Evolutionary conservation across 2,888 invertebrate species (phyloP).

Genomic region (Diabrotica balteata): DNA sequence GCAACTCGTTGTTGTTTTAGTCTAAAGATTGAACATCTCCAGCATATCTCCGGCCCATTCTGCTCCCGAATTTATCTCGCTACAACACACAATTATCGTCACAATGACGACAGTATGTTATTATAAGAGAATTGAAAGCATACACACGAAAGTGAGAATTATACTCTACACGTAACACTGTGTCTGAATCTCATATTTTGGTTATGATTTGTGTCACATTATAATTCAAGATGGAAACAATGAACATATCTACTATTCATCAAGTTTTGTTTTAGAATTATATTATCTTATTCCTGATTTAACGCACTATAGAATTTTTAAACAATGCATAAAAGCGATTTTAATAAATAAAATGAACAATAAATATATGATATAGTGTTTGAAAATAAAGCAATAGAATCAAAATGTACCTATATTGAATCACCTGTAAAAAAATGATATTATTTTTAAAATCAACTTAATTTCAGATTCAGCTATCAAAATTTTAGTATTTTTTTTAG

Average conservation of each 20-base stretch:
- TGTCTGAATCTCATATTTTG: conserved; percentile 51
- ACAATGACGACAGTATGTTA: conserved; percentile 57
- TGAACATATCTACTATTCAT: conserved; percentile 26
- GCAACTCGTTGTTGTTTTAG: conserved; percentile 51
- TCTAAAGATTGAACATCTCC: conserved; percentile 42
- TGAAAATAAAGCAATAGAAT: too few species aligned
- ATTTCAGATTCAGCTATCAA: too few species aligned
- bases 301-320: background rate
- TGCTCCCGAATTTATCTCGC: conserved; percentile 57
- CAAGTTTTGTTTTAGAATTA: conserved; percentile 28
- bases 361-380: background rate
- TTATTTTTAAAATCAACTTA: too few species aligned
- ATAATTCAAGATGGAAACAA: conserved; percentile 41
- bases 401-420: too few species aligned
- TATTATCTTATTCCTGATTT: conserved; percentile 6
- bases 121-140: conserved; percentile 55
- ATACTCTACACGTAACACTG: conserved; percentile 40
- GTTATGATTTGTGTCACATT: conserved; percentile 48
- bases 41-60: conserved; percentile 49
- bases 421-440: too few species aligned
- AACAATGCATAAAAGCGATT: background rate
- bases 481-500: too few species aligned
- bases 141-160: conserved; percentile 46
- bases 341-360: background rate
- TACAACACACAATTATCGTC: conserved; percentile 56